phyloP scores from a whole-genome alignment of 2,797 vertebrate species.

The Peromyscus attwateri region DNA sequence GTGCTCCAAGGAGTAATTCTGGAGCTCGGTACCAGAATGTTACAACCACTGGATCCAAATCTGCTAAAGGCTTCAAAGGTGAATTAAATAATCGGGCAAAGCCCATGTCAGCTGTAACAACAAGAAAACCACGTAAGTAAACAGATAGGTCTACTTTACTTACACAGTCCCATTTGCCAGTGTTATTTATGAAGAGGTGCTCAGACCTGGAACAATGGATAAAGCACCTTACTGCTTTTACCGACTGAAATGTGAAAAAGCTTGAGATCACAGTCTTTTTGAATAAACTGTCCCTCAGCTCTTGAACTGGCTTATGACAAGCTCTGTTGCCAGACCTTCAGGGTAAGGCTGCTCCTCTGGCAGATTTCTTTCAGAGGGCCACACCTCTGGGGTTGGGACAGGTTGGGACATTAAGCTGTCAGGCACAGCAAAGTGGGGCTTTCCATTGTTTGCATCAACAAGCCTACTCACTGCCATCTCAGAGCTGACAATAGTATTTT shows the following conservation, averaged over 20 bases:
- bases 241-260: neutral
- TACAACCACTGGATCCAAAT: slow-evolving; percentile 99
- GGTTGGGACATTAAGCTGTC: neutral
- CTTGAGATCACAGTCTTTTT: neutral
- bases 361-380: slow-evolving; percentile 33
- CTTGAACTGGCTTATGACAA: neutral
- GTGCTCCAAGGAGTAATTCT: slow-evolving; percentile 98
- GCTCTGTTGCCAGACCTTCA: neutral
- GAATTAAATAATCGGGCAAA: slow-evolving; percentile 99
- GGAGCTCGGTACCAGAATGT: slow-evolving; percentile 99
- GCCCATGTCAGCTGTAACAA: slow-evolving; percentile 97
- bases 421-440: neutral
- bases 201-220: neutral
- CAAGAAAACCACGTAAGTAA: slow-evolving; percentile 72
- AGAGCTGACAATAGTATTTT: neutral
- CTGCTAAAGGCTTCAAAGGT: slow-evolving; percentile 99
- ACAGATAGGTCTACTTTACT: neutral
- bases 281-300: neutral
- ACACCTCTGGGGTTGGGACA: neutral
- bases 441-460: neutral
- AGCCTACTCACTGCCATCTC: neutral
- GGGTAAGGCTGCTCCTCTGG: neutral
- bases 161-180: neutral
- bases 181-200: slow-evolving; percentile 1
- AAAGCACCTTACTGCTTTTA: slow-evolving; percentile 52